A percentile compares a stretch with the other conserved stretches of the same genome.
Evolutionary conservation across 2,888 invertebrate species (phyloP).

Genomic region (Acheta domesticus): DNA sequence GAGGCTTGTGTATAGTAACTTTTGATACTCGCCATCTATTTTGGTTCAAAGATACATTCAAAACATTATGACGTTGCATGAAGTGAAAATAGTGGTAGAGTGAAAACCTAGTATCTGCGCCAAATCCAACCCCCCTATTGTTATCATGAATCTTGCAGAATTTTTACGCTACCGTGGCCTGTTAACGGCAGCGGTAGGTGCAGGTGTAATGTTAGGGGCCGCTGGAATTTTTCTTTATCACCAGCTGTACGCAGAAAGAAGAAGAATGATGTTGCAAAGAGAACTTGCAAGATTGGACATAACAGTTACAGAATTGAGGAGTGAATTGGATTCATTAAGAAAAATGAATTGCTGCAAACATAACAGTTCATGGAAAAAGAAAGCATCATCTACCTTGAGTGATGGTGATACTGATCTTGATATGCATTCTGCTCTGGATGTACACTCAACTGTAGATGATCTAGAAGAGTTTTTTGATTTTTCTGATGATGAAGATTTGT

Average conservation of each 20-base stretch:
- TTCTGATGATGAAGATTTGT: conserved; percentile 30
- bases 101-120: too few species aligned
- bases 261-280: conserved; percentile 39
- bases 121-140: too few species aligned
- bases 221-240: conserved; percentile 42
- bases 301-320: conserved; percentile 40
- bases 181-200: conserved; percentile 41
- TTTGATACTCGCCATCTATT: too few species aligned
- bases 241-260: conserved; percentile 40
- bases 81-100: too few species aligned
- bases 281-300: conserved; percentile 40
- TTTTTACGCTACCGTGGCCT: conserved; percentile 38
- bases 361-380: conserved; percentile 3
- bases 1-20: too few species aligned
- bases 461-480: conserved; percentile 37
- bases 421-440: conserved; percentile 30
- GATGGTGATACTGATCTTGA: conserved; percentile 32
- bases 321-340: conserved; percentile 39
- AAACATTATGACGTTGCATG: too few species aligned
- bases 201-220: conserved; percentile 42
- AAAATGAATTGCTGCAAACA: conserved; percentile 11
- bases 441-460: conserved; percentile 32
- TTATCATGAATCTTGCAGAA: conserved; percentile 28
- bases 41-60: too few species aligned
- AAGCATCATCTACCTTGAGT: conserved; percentile 18